These are phyloP conservation scores for Mustela nigripes DNA, from an alignment of 2,113 vertebrate species.

Conservation along the genomic window DNA sequence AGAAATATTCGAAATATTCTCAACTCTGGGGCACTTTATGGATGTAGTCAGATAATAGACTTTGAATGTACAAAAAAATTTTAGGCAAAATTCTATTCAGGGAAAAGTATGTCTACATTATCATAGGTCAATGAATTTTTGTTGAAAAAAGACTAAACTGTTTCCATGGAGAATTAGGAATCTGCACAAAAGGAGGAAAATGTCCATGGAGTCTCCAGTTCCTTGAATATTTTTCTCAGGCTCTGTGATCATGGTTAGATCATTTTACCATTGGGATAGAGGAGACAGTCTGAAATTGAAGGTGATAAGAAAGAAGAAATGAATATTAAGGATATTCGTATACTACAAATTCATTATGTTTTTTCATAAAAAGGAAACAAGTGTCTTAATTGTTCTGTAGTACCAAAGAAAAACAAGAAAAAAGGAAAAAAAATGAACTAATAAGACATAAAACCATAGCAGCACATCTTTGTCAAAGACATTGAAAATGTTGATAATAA, in stretches of 20 bases:
- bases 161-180: constrained; percentile 68
- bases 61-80: not conserved
- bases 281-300: constrained; percentile 40
- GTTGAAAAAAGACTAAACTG: not conserved
- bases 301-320: constrained; percentile 83
- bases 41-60: not conserved
- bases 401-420: not conserved
- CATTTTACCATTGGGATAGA: constrained; percentile 81
- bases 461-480: not conserved
- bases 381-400: constrained; percentile 37
- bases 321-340: constrained; percentile 85
- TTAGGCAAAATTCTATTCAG: not conserved
- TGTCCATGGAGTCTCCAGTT: constrained; percentile 67
- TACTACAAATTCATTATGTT: constrained; percentile 70
- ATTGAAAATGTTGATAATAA: not conserved
- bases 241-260: constrained; percentile 81
- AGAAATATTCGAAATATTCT: not conserved
- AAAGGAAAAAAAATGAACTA: not conserved
- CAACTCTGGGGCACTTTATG: not conserved
- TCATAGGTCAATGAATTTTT: not conserved
- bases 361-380: constrained; percentile 64
- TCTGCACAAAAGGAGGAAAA: constrained; percentile 65
- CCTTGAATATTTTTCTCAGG: constrained; percentile 78
- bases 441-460: not conserved
- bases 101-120: not conserved